Base-by-base conservation (phyloP, 2,113 vertebrate species). In the Dryoscopus gambensis region DNA sequence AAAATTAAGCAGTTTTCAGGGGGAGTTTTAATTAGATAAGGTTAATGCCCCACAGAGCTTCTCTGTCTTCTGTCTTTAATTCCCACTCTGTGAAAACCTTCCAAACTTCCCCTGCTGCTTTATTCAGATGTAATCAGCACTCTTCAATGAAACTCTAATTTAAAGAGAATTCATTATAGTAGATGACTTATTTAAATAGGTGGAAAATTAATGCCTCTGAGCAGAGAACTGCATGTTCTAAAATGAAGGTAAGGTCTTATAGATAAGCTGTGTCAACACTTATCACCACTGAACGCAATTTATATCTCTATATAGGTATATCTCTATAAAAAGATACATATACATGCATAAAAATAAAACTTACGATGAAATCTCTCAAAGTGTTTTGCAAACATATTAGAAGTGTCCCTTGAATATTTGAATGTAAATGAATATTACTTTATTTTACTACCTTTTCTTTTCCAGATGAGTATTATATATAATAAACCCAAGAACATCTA, bases 81-180 rank as follows among this genome's bases (percentile, higher is more conserved):
- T 97, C 79, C 47, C 37, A 90, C 40, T 95, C 83, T 86, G 35
- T 50, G 75, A 40, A 67, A 94, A 93, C 69, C 71, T 96, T 94
- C 87, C 96, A 88, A 98, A 97, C 92, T 95, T 87, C 33, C 56
- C 71, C 63, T 94, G 90, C 83, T 95, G 86, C 28, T 95, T 97
- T 87, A 96, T 84, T 97, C 95, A 94, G 93, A 91, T 78, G 82
- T 87, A 93, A 95, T 96, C 91, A 97, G 81, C 56, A 92, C 52
- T 85, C 56, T 96, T 77, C 69, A 89, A 82, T 94, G 80, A 96
- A 96, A 93, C 22, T 75, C 49, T 95, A 76, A 93, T 94, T 97
- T 96, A 88, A 96, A 97, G 84, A 70, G 49, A 93, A 93, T 94
- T 97, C 46, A 87, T 96, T 97, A 76, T 19, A 79, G 28, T 63